Base-by-base conservation (phyloP, 1,140 invertebrate genomes). In the Leptestheria dahalacensis region DNA sequence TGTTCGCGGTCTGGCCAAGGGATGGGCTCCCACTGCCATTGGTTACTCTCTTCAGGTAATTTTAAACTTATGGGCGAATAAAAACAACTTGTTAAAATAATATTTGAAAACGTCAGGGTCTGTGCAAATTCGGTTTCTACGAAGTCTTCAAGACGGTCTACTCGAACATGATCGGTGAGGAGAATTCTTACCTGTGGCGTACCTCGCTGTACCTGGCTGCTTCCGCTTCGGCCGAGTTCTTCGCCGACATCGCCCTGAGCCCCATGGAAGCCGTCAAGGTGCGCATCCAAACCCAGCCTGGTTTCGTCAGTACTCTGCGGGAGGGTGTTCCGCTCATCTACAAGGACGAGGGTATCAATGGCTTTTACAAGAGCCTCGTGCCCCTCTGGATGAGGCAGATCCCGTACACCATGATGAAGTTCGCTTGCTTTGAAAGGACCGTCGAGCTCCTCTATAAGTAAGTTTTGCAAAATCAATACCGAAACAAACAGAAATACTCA, bases 331-430 rank as follows among this genome's bases (percentile, higher is more conserved):
- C 94, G 6, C 88, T 88, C 71, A 98, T 82, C 49, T 66, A 74
- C 54, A 71, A 68, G 48, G 81, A 86, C 64, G 88, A 92, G 71
- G 88, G 88, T 60, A 67, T 87, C 23, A 72, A 74, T 47, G 82
- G 85, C 52, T 93, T 97, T 75, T 97, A 95, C 78, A 97, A 97
- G 75, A 88, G 91, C 58, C 74, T 99, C 57, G 90, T 94, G 29
- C 97, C 97, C 24, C 78, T 99, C 29, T 99, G 96, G 97, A 83
- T 90, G 73, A 73, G 95, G 69, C 97, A 99, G 78, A 99, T 99
- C 71, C 97, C 97, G 2, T 99, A 99, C 79, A 99, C 97, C 54
- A 99, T 99, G 97, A 99, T 99, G 96, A 99, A 99, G 76, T 99
- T 99, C 73, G 94, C 96, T 62, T 99, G 95, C 77, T 99, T 99